Evolutionary conservation across 2,888 invertebrate species (phyloP).

Genomic region (Cheilosia impressa): DNA sequence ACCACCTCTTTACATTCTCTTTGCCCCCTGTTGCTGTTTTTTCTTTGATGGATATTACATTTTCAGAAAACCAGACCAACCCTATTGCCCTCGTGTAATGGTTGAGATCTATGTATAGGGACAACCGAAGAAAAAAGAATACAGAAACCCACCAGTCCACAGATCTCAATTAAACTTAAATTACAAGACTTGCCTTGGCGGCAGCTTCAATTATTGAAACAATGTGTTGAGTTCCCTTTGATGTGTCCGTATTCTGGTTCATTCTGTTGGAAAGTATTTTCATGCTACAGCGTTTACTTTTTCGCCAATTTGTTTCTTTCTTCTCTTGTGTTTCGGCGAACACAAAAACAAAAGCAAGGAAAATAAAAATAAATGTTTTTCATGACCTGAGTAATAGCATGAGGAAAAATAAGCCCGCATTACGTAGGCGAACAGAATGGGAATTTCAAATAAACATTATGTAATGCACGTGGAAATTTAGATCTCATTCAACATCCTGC

Average conservation of each 20-base stretch:
- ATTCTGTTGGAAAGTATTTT: conserved; percentile 46
- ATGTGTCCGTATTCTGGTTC: conserved; percentile 54
- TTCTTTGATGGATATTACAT: conserved; percentile 72
- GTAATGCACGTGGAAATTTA: too few species aligned
- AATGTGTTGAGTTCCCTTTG: conserved; percentile 67
- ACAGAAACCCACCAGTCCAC: conserved; percentile 51
- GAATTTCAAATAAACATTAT: neutral
- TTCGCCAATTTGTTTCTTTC: neutral
- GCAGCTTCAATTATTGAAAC: conserved; percentile 67
- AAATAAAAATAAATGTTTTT: neutral
- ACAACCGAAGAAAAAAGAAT: conserved; percentile 6
- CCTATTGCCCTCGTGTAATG: conserved; percentile 19
- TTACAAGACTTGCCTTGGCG: conserved; percentile 61
- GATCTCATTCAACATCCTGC: too few species aligned
- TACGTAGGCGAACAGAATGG: neutral
- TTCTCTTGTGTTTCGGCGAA: neutral
- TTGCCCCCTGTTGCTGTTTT: conserved; percentile 6
- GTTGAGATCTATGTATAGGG: neutral
- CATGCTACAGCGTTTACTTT: conserved; percentile 39
- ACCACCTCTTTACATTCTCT: conserved; percentile 17
- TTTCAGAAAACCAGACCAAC: conserved; percentile 54
- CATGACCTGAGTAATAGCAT: neutral
- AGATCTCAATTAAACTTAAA: conserved; percentile 73
- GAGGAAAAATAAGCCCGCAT: neutral
- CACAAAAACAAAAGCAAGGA: neutral